A percentile compares a stretch with the other conserved stretches of the same genome.
Evolutionary conservation across 2,888 invertebrate species (phyloP).

Genomic region (Apocheima hispidaria): DNA sequence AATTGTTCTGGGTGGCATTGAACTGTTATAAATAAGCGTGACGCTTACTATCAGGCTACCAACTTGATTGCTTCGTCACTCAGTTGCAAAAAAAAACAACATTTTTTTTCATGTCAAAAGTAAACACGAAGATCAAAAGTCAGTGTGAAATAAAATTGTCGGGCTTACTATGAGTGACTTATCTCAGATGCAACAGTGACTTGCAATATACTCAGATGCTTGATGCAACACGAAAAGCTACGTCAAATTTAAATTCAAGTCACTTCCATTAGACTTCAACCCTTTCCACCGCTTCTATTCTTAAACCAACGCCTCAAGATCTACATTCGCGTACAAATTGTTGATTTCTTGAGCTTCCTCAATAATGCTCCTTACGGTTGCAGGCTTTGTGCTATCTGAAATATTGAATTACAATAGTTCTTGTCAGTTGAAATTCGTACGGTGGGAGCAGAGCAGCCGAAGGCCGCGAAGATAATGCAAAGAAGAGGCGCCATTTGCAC

Average conservation of each 20-base stretch:
- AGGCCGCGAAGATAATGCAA: not conserved
- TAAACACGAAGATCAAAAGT: too few relatives aligned
- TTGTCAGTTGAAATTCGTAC: constrained; percentile 43
- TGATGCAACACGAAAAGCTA: constrained; percentile 11
- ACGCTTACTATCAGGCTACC: too few relatives aligned
- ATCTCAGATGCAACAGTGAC: not conserved
- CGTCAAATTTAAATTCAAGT: constrained; percentile 30
- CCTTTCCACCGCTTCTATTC: not conserved
- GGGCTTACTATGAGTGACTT: not conserved
- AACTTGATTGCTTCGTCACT: too few relatives aligned
- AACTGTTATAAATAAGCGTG: too few relatives aligned
- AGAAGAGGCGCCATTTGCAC: not conserved
- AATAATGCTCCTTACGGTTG: constrained; percentile 28
- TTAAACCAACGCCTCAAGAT: constrained; percentile 22
- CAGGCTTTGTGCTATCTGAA: constrained; percentile 41
- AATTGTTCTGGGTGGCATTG: too few relatives aligned
- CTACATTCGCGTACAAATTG: constrained; percentile 20
- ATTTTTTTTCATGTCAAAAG: too few relatives aligned
- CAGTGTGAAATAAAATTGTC: not conserved
- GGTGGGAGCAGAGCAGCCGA: constrained; percentile 28
- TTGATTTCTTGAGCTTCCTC: constrained; percentile 28
- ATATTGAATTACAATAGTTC: constrained; percentile 54
- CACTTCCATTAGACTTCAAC: constrained; percentile 30
- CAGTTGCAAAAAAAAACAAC: too few relatives aligned
- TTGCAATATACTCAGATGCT: not conserved